phyloP scores from a whole-genome alignment of 1,140 invertebrate species.

The Sarcophaga bullata region DNA sequence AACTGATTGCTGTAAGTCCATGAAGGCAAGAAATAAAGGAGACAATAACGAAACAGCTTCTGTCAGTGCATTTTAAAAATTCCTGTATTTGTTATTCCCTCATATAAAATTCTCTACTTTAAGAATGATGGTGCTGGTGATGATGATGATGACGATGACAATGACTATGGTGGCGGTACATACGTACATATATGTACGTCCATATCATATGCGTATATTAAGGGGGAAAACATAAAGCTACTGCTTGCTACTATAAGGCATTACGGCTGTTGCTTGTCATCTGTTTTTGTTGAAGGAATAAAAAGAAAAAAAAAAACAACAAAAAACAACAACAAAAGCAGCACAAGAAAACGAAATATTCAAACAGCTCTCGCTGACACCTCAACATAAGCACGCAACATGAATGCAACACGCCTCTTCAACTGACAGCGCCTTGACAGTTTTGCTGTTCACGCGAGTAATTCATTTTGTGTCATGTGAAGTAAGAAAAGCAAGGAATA shows the following conservation, averaged over 20 bases:
- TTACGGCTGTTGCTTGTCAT: constrained; percentile 28
- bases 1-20: constrained; percentile 27
- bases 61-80: constrained; percentile 40
- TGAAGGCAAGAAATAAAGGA: constrained; percentile 21
- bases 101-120: neutral
- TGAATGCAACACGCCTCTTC: constrained; percentile 44
- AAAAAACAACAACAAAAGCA: neutral
- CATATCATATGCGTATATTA: neutral
- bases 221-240: neutral
- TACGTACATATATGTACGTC: neutral
- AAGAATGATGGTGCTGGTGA: constrained; percentile 7
- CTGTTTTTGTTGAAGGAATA: constrained; percentile 3
- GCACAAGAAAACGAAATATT: constrained; percentile 30
- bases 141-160: constrained; percentile 9
- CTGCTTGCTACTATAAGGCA: neutral
- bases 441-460: constrained; percentile 66
- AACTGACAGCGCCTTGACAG: constrained; percentile 64
- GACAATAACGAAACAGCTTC: constrained; percentile 31
- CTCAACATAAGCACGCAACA: constrained; percentile 41
- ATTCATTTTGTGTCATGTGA: constrained; percentile 58
- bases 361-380: constrained; percentile 44
- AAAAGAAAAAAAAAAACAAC: neutral
- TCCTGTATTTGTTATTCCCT: constrained; percentile 2
- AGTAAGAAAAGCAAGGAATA: constrained; percentile 44
- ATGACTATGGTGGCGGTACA: neutral